A percentile compares a stretch with the other conserved stretches of the same genome.
These are phyloP conservation scores for Branchellion lobata DNA, from an alignment of 2,888 invertebrate species.

Conservation along the genomic window DNA sequence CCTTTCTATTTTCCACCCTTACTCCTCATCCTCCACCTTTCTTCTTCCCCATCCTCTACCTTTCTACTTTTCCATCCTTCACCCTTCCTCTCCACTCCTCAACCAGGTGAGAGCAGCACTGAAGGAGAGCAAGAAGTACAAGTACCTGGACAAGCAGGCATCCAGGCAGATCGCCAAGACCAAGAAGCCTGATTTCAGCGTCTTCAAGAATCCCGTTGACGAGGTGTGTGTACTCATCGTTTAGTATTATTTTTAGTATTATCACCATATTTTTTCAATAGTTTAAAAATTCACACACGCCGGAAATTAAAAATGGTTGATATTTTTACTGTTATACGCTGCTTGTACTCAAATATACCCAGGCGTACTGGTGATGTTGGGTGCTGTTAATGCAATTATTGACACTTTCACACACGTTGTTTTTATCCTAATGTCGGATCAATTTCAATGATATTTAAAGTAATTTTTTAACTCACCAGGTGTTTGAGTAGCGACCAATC, in stretches of 20 bases:
- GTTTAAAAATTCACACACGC: too few relatives aligned
- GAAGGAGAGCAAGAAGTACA: conserved; percentile 71
- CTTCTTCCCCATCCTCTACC: not conserved
- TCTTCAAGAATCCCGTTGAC: conserved; percentile 11
- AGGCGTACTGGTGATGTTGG: too few relatives aligned
- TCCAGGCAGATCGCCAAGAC: conserved; percentile 77
- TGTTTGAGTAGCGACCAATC: too few relatives aligned
- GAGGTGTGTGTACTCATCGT: not conserved
- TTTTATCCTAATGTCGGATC: too few relatives aligned
- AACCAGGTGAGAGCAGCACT: conserved; percentile 74
- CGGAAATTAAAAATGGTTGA: too few relatives aligned
- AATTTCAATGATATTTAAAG: too few relatives aligned
- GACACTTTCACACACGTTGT: too few relatives aligned
- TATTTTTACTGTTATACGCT: too few relatives aligned
- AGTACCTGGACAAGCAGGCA: conserved; percentile 77
- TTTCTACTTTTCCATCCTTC: not conserved
- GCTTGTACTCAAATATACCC: too few relatives aligned
- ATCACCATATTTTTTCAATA: too few relatives aligned
- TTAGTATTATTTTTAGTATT: not conserved
- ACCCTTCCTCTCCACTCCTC: not conserved
- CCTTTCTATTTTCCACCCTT: not conserved
- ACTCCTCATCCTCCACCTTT: not conserved
- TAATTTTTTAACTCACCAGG: too few relatives aligned
- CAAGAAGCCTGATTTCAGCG: conserved; percentile 59
- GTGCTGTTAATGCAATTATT: too few relatives aligned